These are phyloP conservation scores for Psylliodes chrysocephalus DNA, from an alignment of 2,888 invertebrate species.

Conservation along the genomic window DNA sequence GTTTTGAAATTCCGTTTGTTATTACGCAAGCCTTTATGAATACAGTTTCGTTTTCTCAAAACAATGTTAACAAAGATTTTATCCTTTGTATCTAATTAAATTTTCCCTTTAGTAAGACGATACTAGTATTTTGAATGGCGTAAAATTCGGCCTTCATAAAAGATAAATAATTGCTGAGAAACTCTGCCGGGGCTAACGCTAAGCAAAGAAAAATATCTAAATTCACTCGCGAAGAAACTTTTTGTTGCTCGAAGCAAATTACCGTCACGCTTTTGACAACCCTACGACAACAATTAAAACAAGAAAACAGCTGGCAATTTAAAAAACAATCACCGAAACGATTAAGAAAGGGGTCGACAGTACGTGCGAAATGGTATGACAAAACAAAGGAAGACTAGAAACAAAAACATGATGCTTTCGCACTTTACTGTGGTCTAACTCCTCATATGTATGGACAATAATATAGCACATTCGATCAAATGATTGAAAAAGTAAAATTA, in stretches of 20 bases:
- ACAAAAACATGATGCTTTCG: constrained; percentile 46
- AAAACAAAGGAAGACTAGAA: constrained; percentile 49
- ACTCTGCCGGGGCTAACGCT: constrained; percentile 9
- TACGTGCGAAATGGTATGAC: constrained; percentile 51
- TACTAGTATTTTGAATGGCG: constrained; percentile 5
- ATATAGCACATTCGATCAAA: no score
- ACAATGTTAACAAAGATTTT: constrained; percentile 3
- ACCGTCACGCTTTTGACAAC: constrained; percentile 38
- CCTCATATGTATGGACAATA: not conserved
- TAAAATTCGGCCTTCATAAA: constrained; percentile 16
- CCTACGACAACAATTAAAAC: constrained; percentile 47
- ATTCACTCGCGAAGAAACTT: constrained; percentile 24
- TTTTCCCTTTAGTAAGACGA: constrained; percentile 18
- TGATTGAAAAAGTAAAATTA: no score
- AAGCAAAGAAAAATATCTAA: constrained; percentile 27
- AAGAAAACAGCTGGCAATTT: constrained; percentile 50
- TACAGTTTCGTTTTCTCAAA: not conserved
- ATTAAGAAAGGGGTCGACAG: constrained; percentile 48
- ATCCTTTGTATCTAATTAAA: constrained; percentile 17
- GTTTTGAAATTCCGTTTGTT: constrained; percentile 5
- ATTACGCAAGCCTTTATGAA: not conserved
- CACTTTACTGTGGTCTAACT: constrained; percentile 24
- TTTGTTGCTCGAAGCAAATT: constrained; percentile 36
- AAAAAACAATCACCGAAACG: constrained; percentile 52
- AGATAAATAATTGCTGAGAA: constrained; percentile 25